These are phyloP conservation scores for Thalassoma bifasciatum DNA, from an alignment of 2,113 vertebrate genomes.

Conservation along the genomic window DNA sequence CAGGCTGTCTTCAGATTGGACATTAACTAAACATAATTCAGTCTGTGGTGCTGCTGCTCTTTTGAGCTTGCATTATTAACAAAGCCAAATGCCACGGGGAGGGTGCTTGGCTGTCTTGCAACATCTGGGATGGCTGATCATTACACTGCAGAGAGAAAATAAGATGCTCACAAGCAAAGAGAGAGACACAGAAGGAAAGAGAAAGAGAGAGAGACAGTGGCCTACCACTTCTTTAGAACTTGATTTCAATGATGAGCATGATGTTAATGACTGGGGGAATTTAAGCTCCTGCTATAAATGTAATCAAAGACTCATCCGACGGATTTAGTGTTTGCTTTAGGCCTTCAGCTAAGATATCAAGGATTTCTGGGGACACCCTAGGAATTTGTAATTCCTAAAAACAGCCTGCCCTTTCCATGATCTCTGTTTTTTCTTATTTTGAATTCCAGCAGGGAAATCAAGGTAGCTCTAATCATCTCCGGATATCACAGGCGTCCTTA, in stretches of 20 bases:
- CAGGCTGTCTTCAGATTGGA: background rate
- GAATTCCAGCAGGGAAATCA: conserved; percentile 39
- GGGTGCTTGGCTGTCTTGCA: conserved; percentile 12
- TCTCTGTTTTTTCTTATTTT: background rate
- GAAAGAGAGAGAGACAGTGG: conserved; percentile 7
- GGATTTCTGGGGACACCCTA: conserved; percentile 11
- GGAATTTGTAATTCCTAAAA: conserved; percentile 30
- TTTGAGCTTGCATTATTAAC: conserved; percentile 47
- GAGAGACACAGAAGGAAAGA: background rate
- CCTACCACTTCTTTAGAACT: conserved; percentile 38
- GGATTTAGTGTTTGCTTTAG: conserved; percentile 32
- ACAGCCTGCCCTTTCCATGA: conserved; percentile 19
- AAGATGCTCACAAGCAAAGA: conserved; percentile 23
- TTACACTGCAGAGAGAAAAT: conserved; percentile 34
- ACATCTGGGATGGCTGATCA: conserved; percentile 36
- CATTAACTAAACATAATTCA: conserved; percentile 30
- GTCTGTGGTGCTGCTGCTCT: conserved; percentile 17
- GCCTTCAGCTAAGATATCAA: conserved; percentile 8
- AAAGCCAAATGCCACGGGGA: conserved; percentile 46
- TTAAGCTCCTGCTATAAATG: conserved; percentile 18
- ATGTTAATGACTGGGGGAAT: conserved; percentile 31
- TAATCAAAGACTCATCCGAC: conserved; percentile 28
- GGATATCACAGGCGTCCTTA: conserved; percentile 28
- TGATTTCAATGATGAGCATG: conserved; percentile 35
- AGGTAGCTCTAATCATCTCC: conserved; percentile 45